Percentiles rank a stretch among this genome's conserved stretches.
phyloP scores from a whole-genome alignment of 2,888 invertebrate genomes.

The Metellina segmentata region DNA sequence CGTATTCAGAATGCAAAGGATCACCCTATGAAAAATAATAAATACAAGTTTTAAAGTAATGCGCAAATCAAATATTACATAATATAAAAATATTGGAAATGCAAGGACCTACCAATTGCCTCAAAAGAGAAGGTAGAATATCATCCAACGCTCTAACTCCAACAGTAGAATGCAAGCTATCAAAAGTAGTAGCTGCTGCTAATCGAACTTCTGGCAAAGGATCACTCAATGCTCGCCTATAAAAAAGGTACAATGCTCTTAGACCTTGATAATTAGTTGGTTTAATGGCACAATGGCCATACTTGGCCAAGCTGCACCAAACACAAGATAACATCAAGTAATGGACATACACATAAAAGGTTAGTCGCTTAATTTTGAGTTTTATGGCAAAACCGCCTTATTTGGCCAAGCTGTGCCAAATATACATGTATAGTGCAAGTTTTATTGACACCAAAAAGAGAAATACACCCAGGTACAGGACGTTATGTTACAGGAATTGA shows the following conservation, averaged over 20 bases:
- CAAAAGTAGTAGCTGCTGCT: constrained; percentile 98
- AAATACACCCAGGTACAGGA: too few species aligned
- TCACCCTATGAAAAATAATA: constrained; percentile 84
- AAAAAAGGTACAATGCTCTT: neutral
- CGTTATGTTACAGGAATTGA: too few species aligned
- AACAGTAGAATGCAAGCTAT: constrained; percentile 95
- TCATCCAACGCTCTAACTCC: constrained; percentile 97
- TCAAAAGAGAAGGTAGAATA: constrained; percentile 94
- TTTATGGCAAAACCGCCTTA: too few species aligned
- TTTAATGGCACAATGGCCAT: too few species aligned
- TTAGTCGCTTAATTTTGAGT: too few species aligned
- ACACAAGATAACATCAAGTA: too few species aligned
- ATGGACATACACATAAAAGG: too few species aligned
- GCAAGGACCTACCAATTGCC: constrained; percentile 84
- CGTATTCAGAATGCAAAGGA: constrained; percentile 90
- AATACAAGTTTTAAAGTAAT: neutral
- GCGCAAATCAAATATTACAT: neutral
- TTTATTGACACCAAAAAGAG: too few species aligned
- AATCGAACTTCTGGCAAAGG: constrained; percentile 93
- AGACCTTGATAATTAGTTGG: too few species aligned
- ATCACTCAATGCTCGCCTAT: constrained; percentile 93
- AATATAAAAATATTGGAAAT: neutral
- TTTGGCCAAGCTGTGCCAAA: too few species aligned
- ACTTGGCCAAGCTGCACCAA: too few species aligned
- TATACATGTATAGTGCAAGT: too few species aligned